These are phyloP conservation scores for Abramis brama DNA, from an alignment of 2,113 vertebrate genomes.

Conservation along the genomic window DNA sequence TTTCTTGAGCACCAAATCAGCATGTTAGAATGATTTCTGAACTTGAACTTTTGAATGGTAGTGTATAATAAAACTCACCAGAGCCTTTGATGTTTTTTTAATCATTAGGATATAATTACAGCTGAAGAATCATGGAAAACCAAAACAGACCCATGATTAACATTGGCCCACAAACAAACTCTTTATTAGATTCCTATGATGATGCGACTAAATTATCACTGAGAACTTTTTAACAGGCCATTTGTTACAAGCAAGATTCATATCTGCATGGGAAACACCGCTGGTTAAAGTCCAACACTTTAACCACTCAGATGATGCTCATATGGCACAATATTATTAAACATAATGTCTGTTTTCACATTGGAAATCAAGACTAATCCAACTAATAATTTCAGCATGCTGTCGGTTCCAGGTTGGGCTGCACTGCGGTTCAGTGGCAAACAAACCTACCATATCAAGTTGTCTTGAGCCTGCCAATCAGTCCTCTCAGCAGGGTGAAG, in stretches of 20 bases:
- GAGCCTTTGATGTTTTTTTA: not conserved
- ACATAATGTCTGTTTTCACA: conserved; percentile 1
- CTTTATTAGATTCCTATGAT: not conserved
- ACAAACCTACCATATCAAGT: conserved; percentile 17
- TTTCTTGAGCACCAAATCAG: no score
- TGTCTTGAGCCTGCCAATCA: conserved; percentile 25
- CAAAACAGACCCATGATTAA: not conserved
- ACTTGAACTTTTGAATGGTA: not conserved
- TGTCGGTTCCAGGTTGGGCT: not conserved
- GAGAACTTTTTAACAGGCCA: not conserved
- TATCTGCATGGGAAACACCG: not conserved
- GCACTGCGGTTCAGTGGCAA: conserved; percentile 6
- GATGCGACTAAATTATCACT: not conserved
- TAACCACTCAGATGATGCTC: not conserved
- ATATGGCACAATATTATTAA: not conserved
- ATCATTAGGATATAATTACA: not conserved
- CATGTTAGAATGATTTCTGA: no score
- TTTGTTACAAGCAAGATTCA: not conserved
- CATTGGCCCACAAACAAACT: not conserved
- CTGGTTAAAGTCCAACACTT: not conserved
- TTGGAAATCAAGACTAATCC: not conserved
- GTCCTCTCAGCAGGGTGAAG: conserved; percentile 14
- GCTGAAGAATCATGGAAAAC: not conserved
- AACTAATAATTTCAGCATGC: conserved; percentile 2
- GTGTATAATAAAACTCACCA: not conserved